Evolutionary conservation across 2,888 invertebrate genomes (phyloP), one percentile per base, ranked within the genome.

Genomic region (Orthosia gothica): DNA sequence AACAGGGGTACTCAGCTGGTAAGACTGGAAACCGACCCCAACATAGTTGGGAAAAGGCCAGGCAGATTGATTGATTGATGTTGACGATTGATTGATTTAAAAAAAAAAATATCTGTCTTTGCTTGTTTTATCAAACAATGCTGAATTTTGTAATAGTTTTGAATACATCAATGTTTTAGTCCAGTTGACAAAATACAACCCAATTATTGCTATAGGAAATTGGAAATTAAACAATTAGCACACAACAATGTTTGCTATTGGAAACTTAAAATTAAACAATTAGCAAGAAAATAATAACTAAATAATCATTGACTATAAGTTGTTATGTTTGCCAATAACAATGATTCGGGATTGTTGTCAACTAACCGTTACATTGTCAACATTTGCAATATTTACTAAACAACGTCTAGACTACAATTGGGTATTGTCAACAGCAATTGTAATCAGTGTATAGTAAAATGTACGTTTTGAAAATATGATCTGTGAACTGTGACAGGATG

Each of bases 381-480:
- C 77, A 45, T 81, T 73, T 67, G 18, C 72, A 50, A 47, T 82
- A 45, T 81, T 73, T 67, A 66, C 40, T 67, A 67, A 70, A 83
- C 57, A 81, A 70, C 40, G 64, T 40, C 13, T 66, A 68, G 62
- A 58, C 52, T 16, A 75, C 54, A 71, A 79, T 79, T 40, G 66
- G 12, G 20, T 67, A 70, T 79, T 79, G 67, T 74, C 73, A 64
- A 61, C n/a, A n/a, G 62, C 63, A 52, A 55, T 69, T 83, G 70
- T 73, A 54, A 73, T 64, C 15, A 55, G 20, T 49, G 26, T 66
- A 62, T 66, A 26, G 11, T 64, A 47, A 55, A 49, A 54, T 40
- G 49, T 40, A 59, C 64, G 70, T 73, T 73, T 73, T 70, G 20
- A 64, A 47, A 59, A 55, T 65, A 5, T 5, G 5, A 4, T 74